These are phyloP conservation scores for Benitochromis conjunctus DNA, from an alignment of 2,113 vertebrate genomes.

Conservation along the genomic window DNA sequence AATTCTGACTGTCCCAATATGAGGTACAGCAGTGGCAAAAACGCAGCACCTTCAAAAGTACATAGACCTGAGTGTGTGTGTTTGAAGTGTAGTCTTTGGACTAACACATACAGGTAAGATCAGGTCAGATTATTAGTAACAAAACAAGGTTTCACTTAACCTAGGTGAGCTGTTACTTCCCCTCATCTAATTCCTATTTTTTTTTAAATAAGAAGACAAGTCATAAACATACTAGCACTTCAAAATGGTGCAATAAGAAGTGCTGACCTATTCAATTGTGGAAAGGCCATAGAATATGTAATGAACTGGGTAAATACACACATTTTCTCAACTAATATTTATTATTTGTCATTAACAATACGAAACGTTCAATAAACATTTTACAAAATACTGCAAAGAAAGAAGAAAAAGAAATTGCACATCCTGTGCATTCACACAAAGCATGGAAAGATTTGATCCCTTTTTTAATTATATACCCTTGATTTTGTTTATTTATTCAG, in stretches of 20 bases:
- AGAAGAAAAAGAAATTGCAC: not conserved
- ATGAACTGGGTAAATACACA: not conserved
- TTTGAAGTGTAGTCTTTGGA: not conserved
- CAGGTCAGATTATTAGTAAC: not conserved
- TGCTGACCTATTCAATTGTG: not conserved
- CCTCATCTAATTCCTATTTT: not conserved
- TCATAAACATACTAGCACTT: not conserved
- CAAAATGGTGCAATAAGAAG: not conserved
- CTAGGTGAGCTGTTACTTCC: not conserved
- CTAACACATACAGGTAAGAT: not conserved
- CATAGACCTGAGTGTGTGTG: not conserved
- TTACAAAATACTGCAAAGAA: not conserved
- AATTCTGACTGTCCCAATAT: conserved; percentile 21
- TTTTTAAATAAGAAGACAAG: not conserved
- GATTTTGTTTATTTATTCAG: not conserved
- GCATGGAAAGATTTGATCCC: not conserved
- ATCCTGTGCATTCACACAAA: not conserved
- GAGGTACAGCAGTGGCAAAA: not conserved
- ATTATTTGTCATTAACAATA: not conserved
- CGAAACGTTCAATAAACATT: not conserved
- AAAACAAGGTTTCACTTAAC: not conserved
- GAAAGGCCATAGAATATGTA: not conserved
- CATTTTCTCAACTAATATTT: not conserved
- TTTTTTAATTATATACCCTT: not conserved
- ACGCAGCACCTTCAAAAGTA: not conserved